These are phyloP conservation scores for Rhineura floridana DNA, from an alignment of 2,113 vertebrate species.

Conservation along the genomic window DNA sequence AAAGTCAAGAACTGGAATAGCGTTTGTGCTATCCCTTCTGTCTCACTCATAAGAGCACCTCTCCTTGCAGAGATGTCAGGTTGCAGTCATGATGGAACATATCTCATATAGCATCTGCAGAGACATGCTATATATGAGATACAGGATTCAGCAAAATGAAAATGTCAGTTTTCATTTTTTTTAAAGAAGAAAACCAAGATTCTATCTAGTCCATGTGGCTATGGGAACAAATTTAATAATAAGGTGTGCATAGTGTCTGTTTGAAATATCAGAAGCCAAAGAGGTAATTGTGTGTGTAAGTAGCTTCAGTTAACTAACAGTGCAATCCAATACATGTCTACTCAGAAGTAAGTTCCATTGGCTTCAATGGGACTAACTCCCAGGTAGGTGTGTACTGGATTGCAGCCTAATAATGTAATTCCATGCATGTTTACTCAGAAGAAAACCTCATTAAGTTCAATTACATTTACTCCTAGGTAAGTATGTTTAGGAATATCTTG, in stretches of 20 bases:
- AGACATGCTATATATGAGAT: not conserved
- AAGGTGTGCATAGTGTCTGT: not conserved
- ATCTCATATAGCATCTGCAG: too few relatives aligned
- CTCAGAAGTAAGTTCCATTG: too few relatives aligned
- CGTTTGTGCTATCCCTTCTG: fast-evolving
- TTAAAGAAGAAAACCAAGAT: not conserved
- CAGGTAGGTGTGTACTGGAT: too few relatives aligned
- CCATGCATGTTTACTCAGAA: too few relatives aligned
- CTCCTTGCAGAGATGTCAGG: too few relatives aligned
- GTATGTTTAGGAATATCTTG: not conserved
- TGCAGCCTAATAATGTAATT: too few relatives aligned
- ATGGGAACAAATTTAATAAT: not conserved
- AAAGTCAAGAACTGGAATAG: fast-evolving
- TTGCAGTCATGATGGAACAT: not conserved
- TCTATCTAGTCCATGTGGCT: not conserved
- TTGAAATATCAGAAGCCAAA: not conserved
- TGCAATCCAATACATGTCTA: too few relatives aligned
- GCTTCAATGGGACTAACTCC: too few relatives aligned
- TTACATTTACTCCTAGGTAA: not conserved
- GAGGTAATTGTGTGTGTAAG: too few relatives aligned
- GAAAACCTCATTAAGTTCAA: too few relatives aligned
- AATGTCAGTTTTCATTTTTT: not conserved
- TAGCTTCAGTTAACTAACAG: not conserved
- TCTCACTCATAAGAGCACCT: not conserved
- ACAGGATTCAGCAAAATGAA: not conserved